Evolutionary conservation across 2,797 vertebrate species (phyloP).

Genomic region (Anableps anableps): DNA sequence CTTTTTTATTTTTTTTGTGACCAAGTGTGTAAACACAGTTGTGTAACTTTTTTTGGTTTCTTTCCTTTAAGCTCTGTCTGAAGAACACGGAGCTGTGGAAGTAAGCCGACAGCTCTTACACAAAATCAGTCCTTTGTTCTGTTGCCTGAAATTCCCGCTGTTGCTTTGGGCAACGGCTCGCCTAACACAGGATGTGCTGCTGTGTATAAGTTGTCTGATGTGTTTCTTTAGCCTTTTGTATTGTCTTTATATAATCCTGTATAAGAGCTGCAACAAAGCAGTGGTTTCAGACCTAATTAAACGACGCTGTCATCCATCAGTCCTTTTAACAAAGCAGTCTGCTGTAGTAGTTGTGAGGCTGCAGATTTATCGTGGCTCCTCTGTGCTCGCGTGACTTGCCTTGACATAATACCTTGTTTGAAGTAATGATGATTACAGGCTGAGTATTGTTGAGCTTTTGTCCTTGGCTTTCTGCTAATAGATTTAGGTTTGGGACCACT

Average conservation of each 20-base stretch:
- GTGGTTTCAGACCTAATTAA: constrained; percentile 75
- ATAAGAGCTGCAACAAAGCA: constrained; percentile 72
- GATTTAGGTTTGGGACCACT: constrained; percentile 76
- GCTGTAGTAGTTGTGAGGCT: constrained; percentile 49
- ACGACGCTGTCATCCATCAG: constrained; percentile 44
- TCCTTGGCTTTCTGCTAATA: constrained; percentile 62
- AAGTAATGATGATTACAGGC: constrained; percentile 66
- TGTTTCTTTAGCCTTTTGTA: constrained; percentile 57
- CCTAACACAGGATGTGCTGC: constrained; percentile 68
- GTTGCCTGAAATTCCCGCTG: constrained; percentile 44
- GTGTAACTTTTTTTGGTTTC: constrained; percentile 58
- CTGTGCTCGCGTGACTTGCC: constrained; percentile 60
- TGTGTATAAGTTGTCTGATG: constrained; percentile 69
- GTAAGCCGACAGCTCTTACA: constrained; percentile 69
- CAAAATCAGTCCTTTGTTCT: constrained; percentile 60
- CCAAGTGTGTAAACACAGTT: constrained; percentile 61
- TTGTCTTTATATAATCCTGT: constrained; percentile 73
- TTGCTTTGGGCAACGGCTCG: constrained; percentile 37
- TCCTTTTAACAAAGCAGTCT: constrained; percentile 40
- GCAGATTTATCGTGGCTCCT: constrained; percentile 51
- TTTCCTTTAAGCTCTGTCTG: constrained; percentile 58
- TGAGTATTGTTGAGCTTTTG: constrained; percentile 63
- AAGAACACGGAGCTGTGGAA: constrained; percentile 57
- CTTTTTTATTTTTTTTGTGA: constrained; percentile 17
- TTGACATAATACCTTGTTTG: constrained; percentile 61